Evolutionary conservation across 2,888 invertebrate genomes (phyloP).

Genomic region (Unio delphinus): DNA sequence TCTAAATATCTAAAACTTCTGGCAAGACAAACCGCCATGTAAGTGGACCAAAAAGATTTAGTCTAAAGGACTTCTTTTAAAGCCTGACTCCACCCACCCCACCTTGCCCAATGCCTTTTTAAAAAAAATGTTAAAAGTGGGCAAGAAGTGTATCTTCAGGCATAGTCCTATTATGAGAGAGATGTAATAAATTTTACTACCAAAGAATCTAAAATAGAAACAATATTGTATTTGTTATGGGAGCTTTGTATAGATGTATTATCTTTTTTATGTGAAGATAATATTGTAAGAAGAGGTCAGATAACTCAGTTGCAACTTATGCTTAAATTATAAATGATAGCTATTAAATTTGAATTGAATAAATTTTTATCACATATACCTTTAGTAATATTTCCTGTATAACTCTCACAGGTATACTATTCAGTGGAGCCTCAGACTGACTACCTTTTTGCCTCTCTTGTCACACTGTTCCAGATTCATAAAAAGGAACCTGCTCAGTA

Average conservation of each 20-base stretch:
- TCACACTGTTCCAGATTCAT: slow-evolving; percentile 92
- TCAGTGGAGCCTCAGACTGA: slow-evolving; percentile 75
- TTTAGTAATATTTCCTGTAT: background rate
- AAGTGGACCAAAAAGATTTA: too few relatives aligned
- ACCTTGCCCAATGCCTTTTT: accelerated
- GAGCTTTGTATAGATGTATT: too few relatives aligned
- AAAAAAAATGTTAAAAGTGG: too few relatives aligned
- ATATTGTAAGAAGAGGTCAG: too few relatives aligned
- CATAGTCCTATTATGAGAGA: too few relatives aligned
- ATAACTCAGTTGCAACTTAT: too few relatives aligned
- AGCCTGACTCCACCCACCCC: too few relatives aligned
- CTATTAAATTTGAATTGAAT: background rate
- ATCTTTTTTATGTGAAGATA: too few relatives aligned
- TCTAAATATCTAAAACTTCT: too few relatives aligned
- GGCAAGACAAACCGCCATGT: too few relatives aligned
- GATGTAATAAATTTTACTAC: too few relatives aligned
- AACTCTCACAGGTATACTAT: slow-evolving; percentile 64
- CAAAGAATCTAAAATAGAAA: background rate
- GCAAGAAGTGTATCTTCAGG: background rate
- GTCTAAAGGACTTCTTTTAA: too few relatives aligned
- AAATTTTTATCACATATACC: background rate
- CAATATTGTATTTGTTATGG: background rate
- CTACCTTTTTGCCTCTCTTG: slow-evolving; percentile 86
- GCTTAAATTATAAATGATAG: background rate
- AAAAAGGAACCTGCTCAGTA: slow-evolving; percentile 85